Base-by-base conservation (phyloP, 2,888 invertebrate species). In the Hypomecis atomaria region DNA sequence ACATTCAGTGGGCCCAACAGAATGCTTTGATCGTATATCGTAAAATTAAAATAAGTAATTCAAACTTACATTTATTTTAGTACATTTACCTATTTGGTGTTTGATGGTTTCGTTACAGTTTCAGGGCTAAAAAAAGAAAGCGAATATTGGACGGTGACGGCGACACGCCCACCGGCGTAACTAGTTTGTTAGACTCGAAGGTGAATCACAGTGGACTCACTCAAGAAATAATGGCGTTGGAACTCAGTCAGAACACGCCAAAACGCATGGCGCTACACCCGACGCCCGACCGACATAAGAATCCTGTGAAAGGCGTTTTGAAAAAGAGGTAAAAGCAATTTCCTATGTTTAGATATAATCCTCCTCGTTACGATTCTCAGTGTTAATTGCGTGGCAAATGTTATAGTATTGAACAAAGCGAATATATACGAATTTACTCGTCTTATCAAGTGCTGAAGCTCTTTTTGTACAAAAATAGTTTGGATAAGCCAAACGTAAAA, bases 221-320 rank as follows among this genome's bases (percentile, higher is more conserved):
- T 3, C 95, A 95, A 76, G 96, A 96, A 81, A 95, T 96, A 44
- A 93, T 94, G 83, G 93, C 94, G 0, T 80, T 96, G 63, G 96
- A 95, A 69, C 92, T 96, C 11, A 94, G 94, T 57, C 94, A 95
- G 72, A 94, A 94, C 68, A 96, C 96, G 9, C 96, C 96, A 0
- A 95, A 94, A 80, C 94, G 93, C 62, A 94, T 94, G 87, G 89
- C 93, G n/a, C 83, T 84, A 67, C 91, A 92, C 61, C 88, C 93
- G 0, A 92, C 94, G 5, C 89, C 91, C 0, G 93, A 90, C 36
- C 90, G 93, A 72, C 83, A 86, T 44, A 90, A 87, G 63, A 94
- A 94, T 80, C 93, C 93, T 23, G 85, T 93, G 10, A 94, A 94
- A 72, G 94, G 94, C 34, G 95, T 94, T 4, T 79, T 95, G 11